Evolutionary conservation across 1,140 invertebrate species (phyloP).

Genomic region (Mactra quadrangularis): DNA sequence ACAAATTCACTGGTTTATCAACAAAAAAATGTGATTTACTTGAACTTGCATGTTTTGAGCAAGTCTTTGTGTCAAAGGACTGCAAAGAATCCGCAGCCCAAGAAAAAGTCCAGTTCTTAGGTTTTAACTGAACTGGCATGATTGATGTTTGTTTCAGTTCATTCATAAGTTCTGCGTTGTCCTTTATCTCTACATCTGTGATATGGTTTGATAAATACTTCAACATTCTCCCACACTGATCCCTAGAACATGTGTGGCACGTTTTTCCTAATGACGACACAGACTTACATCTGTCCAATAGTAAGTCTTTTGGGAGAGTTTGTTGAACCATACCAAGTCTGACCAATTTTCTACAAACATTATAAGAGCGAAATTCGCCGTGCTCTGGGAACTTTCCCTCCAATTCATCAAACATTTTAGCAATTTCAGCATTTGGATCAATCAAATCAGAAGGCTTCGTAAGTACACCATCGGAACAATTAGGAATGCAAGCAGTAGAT

Average conservation of each 20-base stretch:
- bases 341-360: conserved; percentile 13
- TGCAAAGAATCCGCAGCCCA: conserved; percentile 12
- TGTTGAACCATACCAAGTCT: conserved; percentile 63
- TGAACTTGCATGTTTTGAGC: neutral
- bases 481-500: conserved; percentile 44
- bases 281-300: conserved; percentile 62
- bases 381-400: conserved; percentile 39
- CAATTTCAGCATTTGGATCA: conserved; percentile 13
- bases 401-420: conserved; percentile 18
- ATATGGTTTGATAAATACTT: conserved; percentile 19
- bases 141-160: neutral
- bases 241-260: conserved; percentile 18
- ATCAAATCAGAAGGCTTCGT: conserved; percentile 35
- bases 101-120: conserved; percentile 33
- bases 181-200: neutral
- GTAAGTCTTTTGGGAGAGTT: conserved; percentile 35
- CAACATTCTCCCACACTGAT: conserved; percentile 36
- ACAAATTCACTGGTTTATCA: neutral
- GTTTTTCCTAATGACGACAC: conserved; percentile 27
- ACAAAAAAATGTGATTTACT: neutral
- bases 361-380: conserved; percentile 19
- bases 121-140: conserved; percentile 15
- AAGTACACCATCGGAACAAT: conserved; percentile 30
- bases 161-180: neutral
- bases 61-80: neutral